Conservation (phyloP, 2,797 vertebrate species). For the Betta splendens region DNA sequence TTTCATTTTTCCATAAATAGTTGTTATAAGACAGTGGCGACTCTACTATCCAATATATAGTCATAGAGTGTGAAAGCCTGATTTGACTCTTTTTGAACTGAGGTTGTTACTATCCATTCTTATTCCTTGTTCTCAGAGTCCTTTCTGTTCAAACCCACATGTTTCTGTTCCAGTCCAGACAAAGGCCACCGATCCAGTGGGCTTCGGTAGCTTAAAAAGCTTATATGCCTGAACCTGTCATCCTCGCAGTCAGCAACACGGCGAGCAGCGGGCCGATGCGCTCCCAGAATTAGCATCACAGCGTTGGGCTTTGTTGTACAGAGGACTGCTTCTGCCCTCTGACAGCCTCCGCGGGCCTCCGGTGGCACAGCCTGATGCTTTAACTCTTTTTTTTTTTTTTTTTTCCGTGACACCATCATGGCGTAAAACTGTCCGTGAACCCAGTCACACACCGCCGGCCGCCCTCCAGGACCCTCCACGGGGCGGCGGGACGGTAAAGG, state of each 20-base stretch:
- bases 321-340: slow-evolving; percentile 24
- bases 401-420: slow-evolving; percentile 36
- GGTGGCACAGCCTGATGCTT: slow-evolving; percentile 29
- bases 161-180: slow-evolving; percentile 3
- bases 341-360: slow-evolving; percentile 32
- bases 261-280: slow-evolving; percentile 5
- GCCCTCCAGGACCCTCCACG: slow-evolving; percentile 42
- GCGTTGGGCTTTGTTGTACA: slow-evolving; percentile 3
- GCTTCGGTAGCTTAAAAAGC: slow-evolving; percentile 11
- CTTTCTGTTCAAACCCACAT: background rate
- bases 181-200: background rate
- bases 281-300: slow-evolving; percentile 20
- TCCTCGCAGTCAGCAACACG: slow-evolving; percentile 15
- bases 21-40: no score
- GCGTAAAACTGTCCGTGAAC: slow-evolving; percentile 50
- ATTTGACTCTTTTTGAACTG: no score
- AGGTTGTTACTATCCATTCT: no score
- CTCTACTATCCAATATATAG: no score
- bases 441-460: slow-evolving; percentile 46
- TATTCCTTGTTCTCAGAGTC: background rate
- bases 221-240: slow-evolving; percentile 19
- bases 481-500: slow-evolving; percentile 57
- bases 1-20: no score
- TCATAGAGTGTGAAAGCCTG: no score
- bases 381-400: no score